Conservation (phyloP, 1,140 invertebrate genomes). For the Eupristina koningsbergeri region DNA sequence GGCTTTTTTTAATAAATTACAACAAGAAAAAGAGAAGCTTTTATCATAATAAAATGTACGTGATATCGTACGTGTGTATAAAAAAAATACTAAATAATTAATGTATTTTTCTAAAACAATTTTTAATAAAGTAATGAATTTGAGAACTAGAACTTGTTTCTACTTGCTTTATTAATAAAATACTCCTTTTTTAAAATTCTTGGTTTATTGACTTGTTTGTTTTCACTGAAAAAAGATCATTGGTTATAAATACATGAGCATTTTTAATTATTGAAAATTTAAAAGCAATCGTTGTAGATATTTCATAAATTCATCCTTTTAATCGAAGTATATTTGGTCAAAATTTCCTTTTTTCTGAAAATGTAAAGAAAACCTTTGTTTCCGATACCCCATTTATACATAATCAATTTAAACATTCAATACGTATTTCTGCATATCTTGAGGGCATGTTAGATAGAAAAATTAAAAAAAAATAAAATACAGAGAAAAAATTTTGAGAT, state of each 20-base stretch:
- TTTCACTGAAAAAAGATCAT: too few species aligned
- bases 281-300: too few species aligned
- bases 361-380: not conserved
- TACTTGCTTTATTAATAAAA: too few species aligned
- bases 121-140: too few species aligned
- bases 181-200: too few species aligned
- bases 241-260: too few species aligned
- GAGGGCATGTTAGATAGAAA: not conserved
- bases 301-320: not conserved
- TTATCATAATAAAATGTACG: not conserved
- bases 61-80: not conserved
- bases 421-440: not conserved
- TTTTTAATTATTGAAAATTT: too few species aligned
- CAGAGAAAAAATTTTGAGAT: not conserved
- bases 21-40: not conserved
- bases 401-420: slow-evolving; percentile 28
- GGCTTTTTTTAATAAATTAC: not conserved
- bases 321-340: slow-evolving; percentile 48
- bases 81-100: not conserved
- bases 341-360: slow-evolving; percentile 54
- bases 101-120: not conserved
- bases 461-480: not conserved
- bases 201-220: too few species aligned
- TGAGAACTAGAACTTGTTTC: too few species aligned
- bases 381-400: not conserved